Percentiles rank a stretch among this genome's conserved stretches.
phyloP scores from a whole-genome alignment of 1,140 invertebrate genomes.

The Notospermus geniculatus region DNA sequence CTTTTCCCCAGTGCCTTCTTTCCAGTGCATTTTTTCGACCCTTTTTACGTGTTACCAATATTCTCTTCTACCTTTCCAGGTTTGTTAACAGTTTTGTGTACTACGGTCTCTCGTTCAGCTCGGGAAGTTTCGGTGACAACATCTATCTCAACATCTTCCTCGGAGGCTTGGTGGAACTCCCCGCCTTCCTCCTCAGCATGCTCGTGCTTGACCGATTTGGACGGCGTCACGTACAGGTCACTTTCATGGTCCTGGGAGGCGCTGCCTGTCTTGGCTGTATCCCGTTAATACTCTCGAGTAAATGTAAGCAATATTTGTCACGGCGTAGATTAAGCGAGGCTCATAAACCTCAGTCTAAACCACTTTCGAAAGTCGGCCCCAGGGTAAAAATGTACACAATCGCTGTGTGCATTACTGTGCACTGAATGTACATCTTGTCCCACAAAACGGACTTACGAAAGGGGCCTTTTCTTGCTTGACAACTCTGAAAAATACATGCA shows the following conservation, averaged over 20 bases:
- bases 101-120: neutral
- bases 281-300: neutral
- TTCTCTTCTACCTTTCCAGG: neutral
- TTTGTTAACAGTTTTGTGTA: constrained; percentile 7
- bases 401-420: too few relatives aligned
- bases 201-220: constrained; percentile 27
- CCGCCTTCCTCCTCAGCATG: neutral
- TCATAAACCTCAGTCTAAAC: too few relatives aligned
- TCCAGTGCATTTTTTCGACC: neutral
- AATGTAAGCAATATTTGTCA: too few relatives aligned
- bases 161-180: neutral
- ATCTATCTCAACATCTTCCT: neutral
- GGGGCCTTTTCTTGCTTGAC: too few relatives aligned
- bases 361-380: too few relatives aligned
- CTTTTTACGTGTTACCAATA: neutral
- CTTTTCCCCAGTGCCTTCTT: too few relatives aligned
- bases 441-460: too few relatives aligned
- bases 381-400: too few relatives aligned
- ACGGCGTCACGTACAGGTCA: constrained; percentile 65
- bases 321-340: too few relatives aligned
- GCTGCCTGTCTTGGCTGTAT: constrained; percentile 42
- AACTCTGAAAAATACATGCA: too few relatives aligned
- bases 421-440: too few relatives aligned
- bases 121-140: neutral
- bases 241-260: constrained; percentile 70